A percentile compares a stretch with the other conserved stretches of the same genome.
phyloP scores from a whole-genome alignment of 1,140 invertebrate genomes.

The Ips typographus region DNA sequence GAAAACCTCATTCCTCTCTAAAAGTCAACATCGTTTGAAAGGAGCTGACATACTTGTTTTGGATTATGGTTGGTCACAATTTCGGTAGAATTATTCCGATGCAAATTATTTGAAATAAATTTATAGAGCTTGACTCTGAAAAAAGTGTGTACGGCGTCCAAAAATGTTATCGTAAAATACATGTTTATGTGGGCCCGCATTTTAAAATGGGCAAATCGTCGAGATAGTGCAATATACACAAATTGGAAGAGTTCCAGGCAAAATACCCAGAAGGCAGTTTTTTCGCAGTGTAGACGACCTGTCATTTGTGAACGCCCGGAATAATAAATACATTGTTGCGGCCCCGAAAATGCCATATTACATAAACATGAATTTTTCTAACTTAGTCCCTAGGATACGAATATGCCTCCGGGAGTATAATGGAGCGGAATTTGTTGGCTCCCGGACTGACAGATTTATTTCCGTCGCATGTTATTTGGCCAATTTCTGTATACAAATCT shows the following conservation, averaged over 20 bases:
- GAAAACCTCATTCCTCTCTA: too few relatives aligned
- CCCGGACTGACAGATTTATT: slow-evolving; percentile 4
- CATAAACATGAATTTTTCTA: slow-evolving; percentile 30
- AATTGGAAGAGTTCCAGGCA: slow-evolving; percentile 47
- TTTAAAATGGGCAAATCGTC: slow-evolving; percentile 40
- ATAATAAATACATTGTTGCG: slow-evolving; percentile 44
- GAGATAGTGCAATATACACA: slow-evolving; percentile 39
- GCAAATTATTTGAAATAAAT: too few relatives aligned
- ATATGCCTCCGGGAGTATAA: slow-evolving; percentile 7
- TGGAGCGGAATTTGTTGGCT: neutral
- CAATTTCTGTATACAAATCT: slow-evolving; percentile 3
- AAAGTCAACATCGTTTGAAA: too few relatives aligned
- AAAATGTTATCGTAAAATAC: slow-evolving; percentile 20
- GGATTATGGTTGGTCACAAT: too few relatives aligned
- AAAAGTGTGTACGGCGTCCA: neutral
- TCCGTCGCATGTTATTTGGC: neutral
- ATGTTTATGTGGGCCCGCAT: slow-evolving; percentile 41
- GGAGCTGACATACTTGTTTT: too few relatives aligned
- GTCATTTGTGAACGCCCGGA: slow-evolving; percentile 44
- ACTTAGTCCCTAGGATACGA: slow-evolving; percentile 15
- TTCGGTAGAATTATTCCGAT: too few relatives aligned
- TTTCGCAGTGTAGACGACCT: slow-evolving; percentile 40
- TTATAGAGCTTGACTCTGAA: neutral
- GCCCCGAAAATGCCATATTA: slow-evolving; percentile 26
- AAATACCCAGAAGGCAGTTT: slow-evolving; percentile 41